phyloP scores from a whole-genome alignment of 2,888 invertebrate species.

The Eupithecia pulchellata region DNA sequence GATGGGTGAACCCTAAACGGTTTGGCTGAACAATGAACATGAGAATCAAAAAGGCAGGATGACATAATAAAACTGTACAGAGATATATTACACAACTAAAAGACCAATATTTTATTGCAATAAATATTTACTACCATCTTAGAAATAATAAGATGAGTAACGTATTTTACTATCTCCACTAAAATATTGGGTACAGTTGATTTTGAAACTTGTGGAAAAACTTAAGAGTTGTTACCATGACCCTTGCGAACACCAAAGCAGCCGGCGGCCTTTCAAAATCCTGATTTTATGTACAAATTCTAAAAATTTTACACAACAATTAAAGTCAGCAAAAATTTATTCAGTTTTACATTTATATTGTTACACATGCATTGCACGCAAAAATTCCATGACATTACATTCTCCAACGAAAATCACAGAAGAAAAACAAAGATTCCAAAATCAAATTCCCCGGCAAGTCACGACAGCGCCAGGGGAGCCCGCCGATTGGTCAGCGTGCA shows the following conservation, averaged over 20 bases:
- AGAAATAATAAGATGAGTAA: too few species aligned
- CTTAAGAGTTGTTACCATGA: too few species aligned
- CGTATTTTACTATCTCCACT: too few species aligned
- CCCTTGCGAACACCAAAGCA: too few species aligned
- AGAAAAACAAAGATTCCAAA: neutral
- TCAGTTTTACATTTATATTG: neutral
- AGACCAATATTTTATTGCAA: neutral
- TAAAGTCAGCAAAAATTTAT: neutral
- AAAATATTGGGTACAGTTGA: too few species aligned
- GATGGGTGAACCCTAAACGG: neutral
- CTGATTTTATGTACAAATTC: neutral
- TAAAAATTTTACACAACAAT: neutral
- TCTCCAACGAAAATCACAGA: neutral
- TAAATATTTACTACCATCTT: neutral
- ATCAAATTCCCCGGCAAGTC: slow-evolving; percentile 2
- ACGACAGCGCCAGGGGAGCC: slow-evolving; percentile 14
- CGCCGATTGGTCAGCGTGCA: slow-evolving; percentile 28
- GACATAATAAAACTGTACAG: neutral
- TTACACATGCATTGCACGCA: neutral
- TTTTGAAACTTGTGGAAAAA: too few species aligned
- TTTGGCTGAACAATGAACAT: neutral
- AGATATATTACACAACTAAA: neutral
- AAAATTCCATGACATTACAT: neutral
- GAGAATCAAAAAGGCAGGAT: neutral
- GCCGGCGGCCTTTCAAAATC: too few species aligned